Evolutionary conservation across 1,140 invertebrate genomes (phyloP), one percentile per base, ranked within the genome.

Genomic region (Linepithema humile): DNA sequence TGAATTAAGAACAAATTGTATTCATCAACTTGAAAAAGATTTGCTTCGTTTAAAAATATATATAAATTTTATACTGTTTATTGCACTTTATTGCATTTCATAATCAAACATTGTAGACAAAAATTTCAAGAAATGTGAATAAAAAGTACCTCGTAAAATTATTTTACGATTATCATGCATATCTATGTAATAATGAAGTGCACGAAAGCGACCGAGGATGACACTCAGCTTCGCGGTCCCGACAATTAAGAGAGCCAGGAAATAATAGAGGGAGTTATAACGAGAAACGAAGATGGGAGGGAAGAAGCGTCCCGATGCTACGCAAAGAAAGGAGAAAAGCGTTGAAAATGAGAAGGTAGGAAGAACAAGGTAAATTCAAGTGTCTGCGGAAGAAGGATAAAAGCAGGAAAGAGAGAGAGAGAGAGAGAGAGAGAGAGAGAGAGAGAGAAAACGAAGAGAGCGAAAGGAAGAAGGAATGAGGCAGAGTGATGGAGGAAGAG

Each of bases 191-290:
- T 67, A 78, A 78, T 65, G 29, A 29, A 12, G 17, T 48, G 40
- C 57, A 50, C 5, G 26, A 75, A 50, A 40, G 35, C 45, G 20
- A 78, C 4, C 45, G 35, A 55, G 23, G 26, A 55, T 69, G 62
- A 69, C 75, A 78, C 3, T 3, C 17, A 9, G 17, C 35, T 55
- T 78, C 35, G 35, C 23, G 48, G 48, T 78, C 12, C 29, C 26
- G 62, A 55, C 35, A 78, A 78, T 69, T 69, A 78, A 69, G 62
- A 55, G 48, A 78, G 17, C 20, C 62, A 4, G 48, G 32, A 55
- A 64, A 69, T 78, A 78, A 70, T 57, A 70, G 50, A 55, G 26
- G 23, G 65, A 29, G 75, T 69, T 80, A n/a, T n/a, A 70, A 80
- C 64, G 64, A 80, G 64, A 70, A 69, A 80, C 35, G 64, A 70